Evolutionary conservation across 2,797 vertebrate genomes (phyloP), one percentile per base, ranked within the genome.

Genomic region (Danio kyathit): DNA sequence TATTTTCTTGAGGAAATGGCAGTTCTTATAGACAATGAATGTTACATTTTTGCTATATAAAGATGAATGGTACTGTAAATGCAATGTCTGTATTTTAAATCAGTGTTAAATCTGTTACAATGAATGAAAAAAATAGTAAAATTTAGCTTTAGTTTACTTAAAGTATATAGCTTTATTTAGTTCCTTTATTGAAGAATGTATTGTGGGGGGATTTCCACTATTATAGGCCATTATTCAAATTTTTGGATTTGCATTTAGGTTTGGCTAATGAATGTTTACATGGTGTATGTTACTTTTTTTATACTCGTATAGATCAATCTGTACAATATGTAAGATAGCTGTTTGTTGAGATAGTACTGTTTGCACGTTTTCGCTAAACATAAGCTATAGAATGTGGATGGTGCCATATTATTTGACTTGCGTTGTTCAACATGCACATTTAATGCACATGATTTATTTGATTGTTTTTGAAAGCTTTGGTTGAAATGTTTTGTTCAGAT

Each of bases 241-340:
- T 7, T 8, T 48, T 29, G 1, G 70, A 43, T 56, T 72, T 72
- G 13, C 2, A 51, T 40, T 44, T 11, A 72, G 43, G 40, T 21
- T 46, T 6, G 13, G 43, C 19, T 85, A 90, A 91, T 89, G 87
- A 80, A 83, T 82, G 87, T 92, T 92, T 92, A 91, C 91, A 92
- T 91, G 90, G 88, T 89, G 87, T 88, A 89, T 91, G 70, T 83
- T 87, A 84, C 88, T 92, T 91, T 29, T 89, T 91, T 87, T 90
- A 87, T 89, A 89, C 88, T 89, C 43, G 7, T 81, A 88, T 82
- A 83, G 89, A 48, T 29, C 12, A 61, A 83, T 86, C 51, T 71
- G 46, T 63, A 63, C 11, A 29, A 14, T 89, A 86, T 82, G 77
- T 85, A 82, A 87, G 76, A 17, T 65, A 79, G 88, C 89, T 90